phyloP scores from a whole-genome alignment of 2,888 invertebrate species.

The Scelioninae gen. 2 region DNA sequence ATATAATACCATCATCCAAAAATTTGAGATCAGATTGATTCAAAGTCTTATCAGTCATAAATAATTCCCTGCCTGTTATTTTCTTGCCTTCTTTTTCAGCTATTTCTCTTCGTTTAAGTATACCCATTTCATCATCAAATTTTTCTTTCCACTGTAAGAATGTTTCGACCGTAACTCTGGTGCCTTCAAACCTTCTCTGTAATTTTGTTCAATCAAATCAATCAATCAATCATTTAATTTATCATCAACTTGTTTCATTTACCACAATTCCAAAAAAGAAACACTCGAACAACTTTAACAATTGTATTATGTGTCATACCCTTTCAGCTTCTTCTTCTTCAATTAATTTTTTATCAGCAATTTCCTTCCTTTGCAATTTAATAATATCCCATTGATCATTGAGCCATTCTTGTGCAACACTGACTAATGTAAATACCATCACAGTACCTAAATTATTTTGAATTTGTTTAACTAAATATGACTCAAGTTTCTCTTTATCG shows the following conservation, averaged over 20 bases:
- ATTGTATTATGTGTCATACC: slow-evolving; percentile 77
- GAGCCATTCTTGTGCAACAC: slow-evolving; percentile 94
- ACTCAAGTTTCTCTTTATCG: slow-evolving; percentile 80
- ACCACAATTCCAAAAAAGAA: too few relatives aligned
- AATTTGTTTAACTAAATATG: slow-evolving; percentile 83
- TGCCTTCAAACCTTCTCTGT: slow-evolving; percentile 96
- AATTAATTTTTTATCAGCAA: slow-evolving; percentile 80
- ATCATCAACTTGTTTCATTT: too few relatives aligned
- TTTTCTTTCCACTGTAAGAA: slow-evolving; percentile 95
- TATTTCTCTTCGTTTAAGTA: slow-evolving; percentile 83
- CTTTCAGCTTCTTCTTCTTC: slow-evolving; percentile 92
- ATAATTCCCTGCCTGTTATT: slow-evolving; percentile 94
- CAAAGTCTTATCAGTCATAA: slow-evolving; percentile 93
- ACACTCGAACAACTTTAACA: too few relatives aligned
- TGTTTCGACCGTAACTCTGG: slow-evolving; percentile 94
- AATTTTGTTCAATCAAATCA: too few relatives aligned
- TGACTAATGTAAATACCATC: slow-evolving; percentile 97
- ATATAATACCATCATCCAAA: slow-evolving; percentile 90
- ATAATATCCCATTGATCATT: slow-evolving; percentile 89
- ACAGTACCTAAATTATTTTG: slow-evolving; percentile 96
- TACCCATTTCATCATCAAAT: slow-evolving; percentile 93
- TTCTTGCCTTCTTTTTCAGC: slow-evolving; percentile 86
- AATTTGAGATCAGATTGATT: slow-evolving; percentile 98
- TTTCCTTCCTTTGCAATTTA: slow-evolving; percentile 84
- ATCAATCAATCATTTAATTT: too few relatives aligned